Evolutionary conservation across 2,113 vertebrate genomes (phyloP).

Genomic region (Leucosticte australis): DNA sequence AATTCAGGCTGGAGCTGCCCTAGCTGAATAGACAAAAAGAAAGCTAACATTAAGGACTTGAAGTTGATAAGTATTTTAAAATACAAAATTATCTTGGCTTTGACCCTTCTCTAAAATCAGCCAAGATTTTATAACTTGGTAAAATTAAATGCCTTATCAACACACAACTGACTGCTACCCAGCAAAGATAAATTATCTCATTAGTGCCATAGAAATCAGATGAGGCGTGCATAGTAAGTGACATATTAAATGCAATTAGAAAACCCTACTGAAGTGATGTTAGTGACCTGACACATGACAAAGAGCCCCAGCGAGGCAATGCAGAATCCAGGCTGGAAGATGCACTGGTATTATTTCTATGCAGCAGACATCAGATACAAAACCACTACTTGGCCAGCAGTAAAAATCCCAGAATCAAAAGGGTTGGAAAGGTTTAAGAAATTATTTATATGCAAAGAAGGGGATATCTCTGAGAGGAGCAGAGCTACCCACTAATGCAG

Average conservation of each 20-base stretch:
- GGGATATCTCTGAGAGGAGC: background rate
- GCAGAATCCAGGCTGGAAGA: background rate
- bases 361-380: background rate
- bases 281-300: constrained; percentile 51
- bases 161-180: constrained; percentile 34
- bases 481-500: background rate
- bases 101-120: constrained; percentile 11
- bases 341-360: background rate
- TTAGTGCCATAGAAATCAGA: constrained; percentile 55
- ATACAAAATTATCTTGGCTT: background rate
- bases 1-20: background rate
- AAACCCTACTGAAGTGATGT: constrained; percentile 53
- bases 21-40: background rate
- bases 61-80: constrained; percentile 8
- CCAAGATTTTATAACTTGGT: constrained; percentile 3
- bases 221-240: constrained; percentile 40
- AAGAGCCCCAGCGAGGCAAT: background rate
- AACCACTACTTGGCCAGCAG: background rate
- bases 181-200: constrained; percentile 56
- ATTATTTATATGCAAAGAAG: background rate
- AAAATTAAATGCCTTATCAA: constrained; percentile 49
- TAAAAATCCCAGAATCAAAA: background rate
- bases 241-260: constrained; percentile 64
- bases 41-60: background rate
- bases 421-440: background rate